Evolutionary conservation across 2,888 invertebrate species (phyloP), one percentile per base, ranked within the genome.

Genomic region (Cyaniris semiargus): DNA sequence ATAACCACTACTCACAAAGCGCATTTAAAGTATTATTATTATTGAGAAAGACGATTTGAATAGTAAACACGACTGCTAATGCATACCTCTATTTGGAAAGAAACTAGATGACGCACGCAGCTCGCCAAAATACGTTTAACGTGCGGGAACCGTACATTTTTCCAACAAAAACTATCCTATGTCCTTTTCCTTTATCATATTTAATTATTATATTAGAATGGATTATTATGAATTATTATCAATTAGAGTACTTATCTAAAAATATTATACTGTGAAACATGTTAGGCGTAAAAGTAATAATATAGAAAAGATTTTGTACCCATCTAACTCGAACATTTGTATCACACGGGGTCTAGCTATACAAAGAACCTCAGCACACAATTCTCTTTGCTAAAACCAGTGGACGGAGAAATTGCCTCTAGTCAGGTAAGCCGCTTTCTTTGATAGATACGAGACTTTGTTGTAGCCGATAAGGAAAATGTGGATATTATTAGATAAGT

Each of bases 401-500:
- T 89, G 92, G 92, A 92, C 92, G 86, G 89, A 88, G 91, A 93
- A 93, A 93, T 93, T 93, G 90, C 91, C 91, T 86, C 87, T 83
- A 89, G 88, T 86, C 88, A 91, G 90, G 91, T 91, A 93, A 93
- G 90, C 90, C 88, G 90, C 89, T 92, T 90, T 89, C 91, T 92
- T 90, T 90, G 90, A 89, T 89, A 89, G 85, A 84, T 79, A 80
- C 71, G 80, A 78, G 81, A 78, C 81, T 82, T 83, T 81, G 81
- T 80, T 78, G 80, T 74, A 80, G 77, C 78, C 75, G 76, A 78
- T 71, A 80, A 80, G 80, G 80, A 58, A 76, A 70, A 70, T 76
- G 38, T 60, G 60, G 58, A 70, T 76, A 76, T 70, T 76, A 76
- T 66, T 44, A 76, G 70, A 76, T 66, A 76, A 66, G 48, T 38